Percentiles rank a stretch among this genome's conserved stretches.
phyloP scores from a whole-genome alignment of 2,888 invertebrate species.

The Steromphala cineraria region DNA sequence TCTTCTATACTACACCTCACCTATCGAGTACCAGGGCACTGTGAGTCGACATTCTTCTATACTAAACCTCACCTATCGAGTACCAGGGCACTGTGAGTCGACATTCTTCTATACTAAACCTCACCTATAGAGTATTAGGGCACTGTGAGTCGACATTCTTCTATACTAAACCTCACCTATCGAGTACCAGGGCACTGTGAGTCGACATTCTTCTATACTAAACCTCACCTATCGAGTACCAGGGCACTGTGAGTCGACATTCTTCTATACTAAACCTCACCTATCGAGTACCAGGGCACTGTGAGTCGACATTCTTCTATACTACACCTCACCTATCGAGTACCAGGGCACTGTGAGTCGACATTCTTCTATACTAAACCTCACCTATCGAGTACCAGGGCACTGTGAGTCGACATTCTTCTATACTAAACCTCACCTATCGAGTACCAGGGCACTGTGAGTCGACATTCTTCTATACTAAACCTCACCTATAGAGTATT shows the following conservation, averaged over 20 bases:
- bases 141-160: constrained; percentile 12
- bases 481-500: not conserved
- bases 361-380: constrained; percentile 13
- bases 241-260: constrained; percentile 2
- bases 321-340: not conserved
- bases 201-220: constrained; percentile 7
- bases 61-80: not conserved
- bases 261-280: not conserved
- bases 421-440: not conserved
- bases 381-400: not conserved
- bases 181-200: not conserved
- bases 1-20: not conserved
- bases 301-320: constrained; percentile 12
- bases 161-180: not conserved
- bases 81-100: constrained; percentile 1
- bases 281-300: not conserved
- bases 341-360: constrained; percentile 1
- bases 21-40: not conserved
- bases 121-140: not conserved
- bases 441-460: not conserved
- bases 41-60: constrained; percentile 12
- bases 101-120: constrained; percentile 13
- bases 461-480: constrained; percentile 7
- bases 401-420: constrained; percentile 12
- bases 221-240: not conserved